A percentile compares a stretch with the other conserved stretches of the same genome.
Evolutionary conservation across 2,113 vertebrate genomes (phyloP).

Genomic region (Microcebus griseorufus): DNA sequence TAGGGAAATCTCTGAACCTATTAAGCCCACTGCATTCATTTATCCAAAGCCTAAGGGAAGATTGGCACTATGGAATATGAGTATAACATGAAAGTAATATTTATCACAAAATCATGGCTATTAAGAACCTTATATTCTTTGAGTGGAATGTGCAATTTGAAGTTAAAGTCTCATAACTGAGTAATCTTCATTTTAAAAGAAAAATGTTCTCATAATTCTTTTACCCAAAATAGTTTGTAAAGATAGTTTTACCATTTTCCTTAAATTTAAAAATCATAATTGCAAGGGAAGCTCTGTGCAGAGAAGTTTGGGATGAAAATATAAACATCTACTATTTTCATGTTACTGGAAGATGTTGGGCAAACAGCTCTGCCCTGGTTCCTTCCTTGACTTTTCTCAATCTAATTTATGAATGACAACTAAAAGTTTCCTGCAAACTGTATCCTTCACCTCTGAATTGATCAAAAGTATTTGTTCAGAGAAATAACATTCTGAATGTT

Average conservation of each 20-base stretch:
- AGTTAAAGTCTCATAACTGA: conserved; percentile 18
- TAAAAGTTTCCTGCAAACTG: background rate
- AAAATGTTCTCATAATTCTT: background rate
- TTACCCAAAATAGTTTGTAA: background rate
- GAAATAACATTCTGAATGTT: background rate
- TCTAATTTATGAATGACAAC: conserved; percentile 10
- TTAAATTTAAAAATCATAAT: conserved; percentile 5
- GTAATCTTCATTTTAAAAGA: background rate
- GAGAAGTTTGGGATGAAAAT: background rate
- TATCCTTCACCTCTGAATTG: background rate
- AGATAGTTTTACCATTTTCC: background rate
- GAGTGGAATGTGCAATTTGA: background rate
- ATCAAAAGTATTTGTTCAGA: background rate
- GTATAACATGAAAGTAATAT: conserved; percentile 23
- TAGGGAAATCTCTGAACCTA: conserved; percentile 15
- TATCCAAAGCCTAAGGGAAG: background rate
- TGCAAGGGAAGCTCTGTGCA: background rate
- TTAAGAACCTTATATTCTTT: conserved; percentile 8
- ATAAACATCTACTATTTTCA: background rate
- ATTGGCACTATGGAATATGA: background rate
- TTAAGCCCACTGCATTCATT: background rate
- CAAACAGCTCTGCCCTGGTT: background rate
- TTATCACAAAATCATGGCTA: background rate
- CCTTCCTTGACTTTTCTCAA: conserved; percentile 15
- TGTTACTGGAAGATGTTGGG: conserved; percentile 15